These are phyloP conservation scores for Anthopleura xanthogrammica DNA, from an alignment of 92 coral and sea anemone species.

Conservation along the genomic window DNA sequence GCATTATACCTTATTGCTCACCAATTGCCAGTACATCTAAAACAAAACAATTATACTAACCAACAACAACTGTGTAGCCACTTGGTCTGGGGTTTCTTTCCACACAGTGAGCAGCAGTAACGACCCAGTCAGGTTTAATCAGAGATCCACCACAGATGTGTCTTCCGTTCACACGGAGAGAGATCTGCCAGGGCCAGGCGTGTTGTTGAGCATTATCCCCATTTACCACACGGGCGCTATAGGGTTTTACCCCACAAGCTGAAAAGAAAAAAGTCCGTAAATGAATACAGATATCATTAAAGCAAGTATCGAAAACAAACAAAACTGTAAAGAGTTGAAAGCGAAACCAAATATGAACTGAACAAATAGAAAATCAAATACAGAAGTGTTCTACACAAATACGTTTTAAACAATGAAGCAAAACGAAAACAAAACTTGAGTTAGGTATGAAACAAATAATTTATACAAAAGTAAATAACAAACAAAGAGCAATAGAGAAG, in stretches of 20 bases:
- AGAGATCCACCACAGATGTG: constrained; percentile 72
- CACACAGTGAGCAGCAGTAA: constrained; percentile 67
- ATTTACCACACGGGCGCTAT: constrained; percentile 49
- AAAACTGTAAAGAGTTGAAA: too few relatives aligned
- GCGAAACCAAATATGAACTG: too few relatives aligned
- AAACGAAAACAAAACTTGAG: too few relatives aligned
- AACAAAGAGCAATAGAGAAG: neutral
- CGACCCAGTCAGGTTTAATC: constrained; percentile 43
- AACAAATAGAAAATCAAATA: too few relatives aligned
- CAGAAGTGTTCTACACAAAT: too few relatives aligned
- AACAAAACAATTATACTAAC: constrained; percentile 11
- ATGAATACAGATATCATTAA: neutral
- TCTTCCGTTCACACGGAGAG: constrained; percentile 59
- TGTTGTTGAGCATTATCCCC: constrained; percentile 2
- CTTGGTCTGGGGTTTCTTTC: constrained; percentile 31
- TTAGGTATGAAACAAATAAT: too few relatives aligned
- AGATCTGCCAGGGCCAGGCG: constrained; percentile 75
- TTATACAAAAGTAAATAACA: too few relatives aligned
- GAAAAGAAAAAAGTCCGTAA: neutral
- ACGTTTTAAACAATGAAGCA: too few relatives aligned
- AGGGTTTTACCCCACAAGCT: constrained; percentile 57
- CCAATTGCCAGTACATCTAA: too few relatives aligned
- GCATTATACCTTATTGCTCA: too few relatives aligned
- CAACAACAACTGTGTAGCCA: constrained; percentile 50
- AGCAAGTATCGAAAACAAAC: too few relatives aligned